Evolutionary conservation across 2,797 vertebrate species (phyloP).

Genomic region (Spea hammondii): DNA sequence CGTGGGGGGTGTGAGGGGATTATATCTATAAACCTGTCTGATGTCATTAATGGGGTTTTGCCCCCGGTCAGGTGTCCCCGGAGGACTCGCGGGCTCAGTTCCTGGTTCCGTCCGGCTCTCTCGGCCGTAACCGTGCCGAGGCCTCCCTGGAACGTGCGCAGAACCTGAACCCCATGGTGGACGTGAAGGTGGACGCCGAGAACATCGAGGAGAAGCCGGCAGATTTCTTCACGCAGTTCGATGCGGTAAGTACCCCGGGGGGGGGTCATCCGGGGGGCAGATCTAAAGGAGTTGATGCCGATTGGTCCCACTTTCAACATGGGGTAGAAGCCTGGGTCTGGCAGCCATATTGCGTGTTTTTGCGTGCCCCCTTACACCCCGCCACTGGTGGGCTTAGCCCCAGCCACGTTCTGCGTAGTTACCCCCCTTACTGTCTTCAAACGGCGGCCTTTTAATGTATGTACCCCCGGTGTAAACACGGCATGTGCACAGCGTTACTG

Average conservation of each 20-base stretch:
- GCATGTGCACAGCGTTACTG: neutral
- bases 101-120: conserved; percentile 76
- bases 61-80: conserved; percentile 71
- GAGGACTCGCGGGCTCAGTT: conserved; percentile 87
- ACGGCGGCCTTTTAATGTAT: too few species aligned
- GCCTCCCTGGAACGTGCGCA: conserved; percentile 88
- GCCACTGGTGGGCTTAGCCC: neutral
- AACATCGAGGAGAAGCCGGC: conserved; percentile 76
- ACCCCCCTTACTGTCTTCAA: too few species aligned
- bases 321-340: too few species aligned
- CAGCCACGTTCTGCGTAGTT: too few species aligned
- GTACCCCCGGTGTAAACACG: too few species aligned
- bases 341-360: neutral
- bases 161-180: conserved; percentile 95
- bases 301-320: too few species aligned
- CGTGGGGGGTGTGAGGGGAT: neutral
- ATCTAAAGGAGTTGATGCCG: too few species aligned
- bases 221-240: conserved; percentile 88
- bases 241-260: conserved; percentile 78
- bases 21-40: neutral
- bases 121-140: conserved; percentile 81
- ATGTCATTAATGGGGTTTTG: neutral
- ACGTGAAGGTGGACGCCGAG: conserved; percentile 80
- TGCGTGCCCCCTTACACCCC: too few species aligned
- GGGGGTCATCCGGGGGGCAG: neutral